Percentiles rank a stretch among this genome's conserved stretches.
phyloP scores from a whole-genome alignment of 2,113 vertebrate species.

The Cochlearius cochlearius region DNA sequence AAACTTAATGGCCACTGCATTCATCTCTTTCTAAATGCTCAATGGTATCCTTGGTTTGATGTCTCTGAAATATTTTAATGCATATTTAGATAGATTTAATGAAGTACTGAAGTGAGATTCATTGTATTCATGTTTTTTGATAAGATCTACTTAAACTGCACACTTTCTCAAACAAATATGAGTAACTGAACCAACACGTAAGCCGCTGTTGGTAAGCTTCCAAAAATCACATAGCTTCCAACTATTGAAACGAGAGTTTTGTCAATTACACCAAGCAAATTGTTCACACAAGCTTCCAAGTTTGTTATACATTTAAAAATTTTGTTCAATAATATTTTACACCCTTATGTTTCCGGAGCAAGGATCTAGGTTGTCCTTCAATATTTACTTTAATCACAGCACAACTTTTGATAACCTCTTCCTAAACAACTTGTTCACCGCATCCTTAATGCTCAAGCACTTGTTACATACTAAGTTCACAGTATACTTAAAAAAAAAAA shows the following conservation, averaged over 20 bases:
- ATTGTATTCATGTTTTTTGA: not conserved
- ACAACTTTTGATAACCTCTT: not conserved
- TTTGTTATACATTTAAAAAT: not conserved
- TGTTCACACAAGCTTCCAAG: not conserved
- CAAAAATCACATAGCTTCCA: not conserved
- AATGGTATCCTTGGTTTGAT: not conserved
- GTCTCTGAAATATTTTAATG: not conserved
- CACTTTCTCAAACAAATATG: not conserved
- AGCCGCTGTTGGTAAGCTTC: not conserved
- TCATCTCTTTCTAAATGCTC: not conserved
- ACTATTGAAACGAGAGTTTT: not conserved
- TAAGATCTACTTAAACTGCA: not conserved
- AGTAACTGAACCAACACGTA: not conserved
- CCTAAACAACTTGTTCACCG: not conserved
- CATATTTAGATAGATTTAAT: not conserved
- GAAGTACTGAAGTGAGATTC: not conserved
- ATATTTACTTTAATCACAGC: not conserved
- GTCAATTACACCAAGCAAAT: not conserved
- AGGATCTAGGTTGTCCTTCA: not conserved
- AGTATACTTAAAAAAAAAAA: not conserved
- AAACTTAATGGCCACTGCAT: not conserved
- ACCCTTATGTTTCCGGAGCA: not conserved
- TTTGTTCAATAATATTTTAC: not conserved
- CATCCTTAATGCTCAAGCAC: not conserved
- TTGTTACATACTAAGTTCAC: not conserved